A percentile compares a stretch with the other conserved stretches of the same genome.
Conservation (phyloP, 2,113 vertebrate species). For the Diadophis punctatus region DNA sequence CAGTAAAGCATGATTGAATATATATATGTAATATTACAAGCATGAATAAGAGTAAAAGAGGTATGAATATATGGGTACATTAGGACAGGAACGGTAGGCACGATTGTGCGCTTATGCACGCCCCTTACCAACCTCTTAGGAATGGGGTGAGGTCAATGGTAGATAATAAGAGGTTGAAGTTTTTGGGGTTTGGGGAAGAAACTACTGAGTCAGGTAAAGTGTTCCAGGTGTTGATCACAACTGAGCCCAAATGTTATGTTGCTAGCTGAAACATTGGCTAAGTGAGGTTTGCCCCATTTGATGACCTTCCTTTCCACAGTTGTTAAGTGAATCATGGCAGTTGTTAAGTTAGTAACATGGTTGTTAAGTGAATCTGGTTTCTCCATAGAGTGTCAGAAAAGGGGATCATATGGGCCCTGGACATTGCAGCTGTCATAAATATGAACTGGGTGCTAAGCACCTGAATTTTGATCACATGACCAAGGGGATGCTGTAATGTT, state of each 20-base stretch:
- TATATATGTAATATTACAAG: too few relatives aligned
- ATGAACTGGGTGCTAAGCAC: not conserved
- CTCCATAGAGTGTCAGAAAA: not conserved
- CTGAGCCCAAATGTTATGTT: not conserved
- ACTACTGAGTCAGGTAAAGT: too few relatives aligned
- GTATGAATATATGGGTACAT: too few relatives aligned
- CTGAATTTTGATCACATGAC: not conserved
- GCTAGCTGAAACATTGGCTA: not conserved
- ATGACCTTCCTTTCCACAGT: not conserved
- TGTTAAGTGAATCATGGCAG: not conserved
- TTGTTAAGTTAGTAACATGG: not conserved
- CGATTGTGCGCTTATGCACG: too few relatives aligned
- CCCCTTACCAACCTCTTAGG: too few relatives aligned
- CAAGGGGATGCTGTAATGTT: not conserved
- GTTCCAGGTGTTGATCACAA: too few relatives aligned
- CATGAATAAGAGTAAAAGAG: too few relatives aligned
- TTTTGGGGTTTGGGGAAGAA: too few relatives aligned
- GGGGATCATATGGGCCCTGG: not conserved
- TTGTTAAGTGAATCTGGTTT: not conserved
- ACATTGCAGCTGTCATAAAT: not conserved
- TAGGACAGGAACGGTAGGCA: too few relatives aligned
- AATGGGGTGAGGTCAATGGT: too few relatives aligned
- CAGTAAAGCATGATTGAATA: too few relatives aligned
- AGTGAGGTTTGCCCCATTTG: not conserved
- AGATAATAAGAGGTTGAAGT: too few relatives aligned